Evolutionary conservation across 2,888 invertebrate species (phyloP).

Genomic region (Spilosoma lubricipeda): DNA sequence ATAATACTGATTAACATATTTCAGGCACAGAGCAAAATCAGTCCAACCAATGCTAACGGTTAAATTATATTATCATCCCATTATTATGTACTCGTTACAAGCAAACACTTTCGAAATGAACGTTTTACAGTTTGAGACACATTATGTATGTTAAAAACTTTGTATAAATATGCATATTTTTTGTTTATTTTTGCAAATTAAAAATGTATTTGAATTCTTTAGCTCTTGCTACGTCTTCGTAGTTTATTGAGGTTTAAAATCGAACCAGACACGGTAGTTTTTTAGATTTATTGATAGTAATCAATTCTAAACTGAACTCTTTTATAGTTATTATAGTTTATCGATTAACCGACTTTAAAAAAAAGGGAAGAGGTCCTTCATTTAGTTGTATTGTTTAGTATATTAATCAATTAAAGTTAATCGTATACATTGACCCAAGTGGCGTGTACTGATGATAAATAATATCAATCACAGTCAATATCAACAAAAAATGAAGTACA

Average conservation of each 20-base stretch:
- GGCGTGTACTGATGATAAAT: too few relatives aligned
- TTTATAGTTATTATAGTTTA: too few relatives aligned
- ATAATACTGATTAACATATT: slow-evolving; percentile 56
- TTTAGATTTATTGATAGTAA: too few relatives aligned
- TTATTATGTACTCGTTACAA: not conserved
- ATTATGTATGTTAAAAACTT: not conserved
- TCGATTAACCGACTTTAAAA: too few relatives aligned
- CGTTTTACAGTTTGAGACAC: not conserved
- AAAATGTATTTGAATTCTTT: not conserved
- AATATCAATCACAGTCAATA: not conserved
- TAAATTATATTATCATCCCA: slow-evolving; percentile 18
- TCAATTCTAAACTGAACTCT: too few relatives aligned
- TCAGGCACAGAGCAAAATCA: slow-evolving; percentile 39
- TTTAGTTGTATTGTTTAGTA: too few relatives aligned
- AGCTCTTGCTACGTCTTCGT: not conserved
- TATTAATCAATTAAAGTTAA: too few relatives aligned
- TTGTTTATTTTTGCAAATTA: not conserved
- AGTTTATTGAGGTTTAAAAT: not conserved
- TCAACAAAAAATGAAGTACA: not conserved
- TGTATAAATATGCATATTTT: not conserved
- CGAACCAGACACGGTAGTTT: too few relatives aligned
- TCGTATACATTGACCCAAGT: too few relatives aligned
- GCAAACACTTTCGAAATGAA: not conserved
- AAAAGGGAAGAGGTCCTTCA: too few relatives aligned
- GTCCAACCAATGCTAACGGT: slow-evolving; percentile 13